Base-by-base conservation (phyloP, 1,140 invertebrate genomes). In the Drosophila seguyi region DNA sequence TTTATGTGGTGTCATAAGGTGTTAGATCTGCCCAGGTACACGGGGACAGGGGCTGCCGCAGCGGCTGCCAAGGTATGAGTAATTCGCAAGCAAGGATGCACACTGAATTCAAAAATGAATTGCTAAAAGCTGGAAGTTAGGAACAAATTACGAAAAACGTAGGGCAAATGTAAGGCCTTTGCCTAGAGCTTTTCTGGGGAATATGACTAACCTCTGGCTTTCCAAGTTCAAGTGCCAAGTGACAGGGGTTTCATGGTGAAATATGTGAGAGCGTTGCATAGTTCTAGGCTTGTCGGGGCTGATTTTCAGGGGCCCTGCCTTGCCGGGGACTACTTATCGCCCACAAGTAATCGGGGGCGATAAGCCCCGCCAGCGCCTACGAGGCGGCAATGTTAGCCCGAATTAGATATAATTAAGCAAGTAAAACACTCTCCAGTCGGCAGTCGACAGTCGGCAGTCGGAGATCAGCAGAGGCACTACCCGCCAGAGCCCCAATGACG, bases 301-400 rank as follows among this genome's bases (percentile, higher is more conserved):
- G 11, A 20, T 39, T 53, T 38, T n/a, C 34, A 38, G 16, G 31
- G 16, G 31, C 27, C 41, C n/a, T 42, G 20, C 13, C 41, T 29
- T 4, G 16, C n/a, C 5, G 8, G 20, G 36, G 42, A 8, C 18
- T 25, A 41, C 56, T 65, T 82, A 81, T 81, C 79, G 22, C 39
- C 34, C 27, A 6, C 36, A n/a, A 29, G 47, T 55, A 73, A 48
- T 53, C 39, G 56, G 31, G 11, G 4, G 10, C 47, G 79, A 81
- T 81, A 81, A 81, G 60, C 60, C n/a, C n/a, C 14, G 8, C 4
- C 29, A n/a, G 60, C 79, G 79, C 79, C 79, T 77, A 67, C 66
- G 63, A 81, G 79, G 56, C 79, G 61, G 66, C 79, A 62, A 62
- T 38, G n/a, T 69, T 55, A 44, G 16, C 27, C 20, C 22, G 52